These are phyloP conservation scores for Lindbergichthys nudifrons DNA, from an alignment of 2,797 vertebrate genomes.

Conservation along the genomic window DNA sequence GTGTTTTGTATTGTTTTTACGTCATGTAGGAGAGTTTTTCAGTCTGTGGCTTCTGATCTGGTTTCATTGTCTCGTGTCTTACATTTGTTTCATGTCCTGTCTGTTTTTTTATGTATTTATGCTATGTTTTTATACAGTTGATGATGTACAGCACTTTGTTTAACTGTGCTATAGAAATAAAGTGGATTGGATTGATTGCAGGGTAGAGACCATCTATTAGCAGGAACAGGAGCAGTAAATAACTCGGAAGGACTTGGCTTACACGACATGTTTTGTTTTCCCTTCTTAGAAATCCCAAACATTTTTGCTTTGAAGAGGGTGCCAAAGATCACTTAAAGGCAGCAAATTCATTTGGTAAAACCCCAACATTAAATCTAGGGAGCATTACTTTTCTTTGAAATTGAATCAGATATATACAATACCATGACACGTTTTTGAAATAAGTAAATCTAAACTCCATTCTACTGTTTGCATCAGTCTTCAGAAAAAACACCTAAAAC, in stretches of 20 bases:
- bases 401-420: not conserved
- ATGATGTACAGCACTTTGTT: no score
- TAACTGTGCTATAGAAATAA: no score
- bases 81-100: no score
- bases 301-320: not conserved
- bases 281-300: not conserved
- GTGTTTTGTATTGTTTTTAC: no score
- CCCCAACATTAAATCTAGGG: not conserved
- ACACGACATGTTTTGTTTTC: conserved; percentile 2
- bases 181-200: not conserved
- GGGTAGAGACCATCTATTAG: not conserved
- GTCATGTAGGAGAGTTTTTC: no score
- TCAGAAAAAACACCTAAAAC: not conserved
- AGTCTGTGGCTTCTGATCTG: no score
- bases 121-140: no score
- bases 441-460: not conserved
- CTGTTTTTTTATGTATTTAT: no score
- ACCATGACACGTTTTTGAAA: not conserved
- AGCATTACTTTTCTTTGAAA: not conserved
- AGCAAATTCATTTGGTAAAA: not conserved
- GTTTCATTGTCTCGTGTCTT: no score
- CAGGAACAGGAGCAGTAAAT: conserved; percentile 40
- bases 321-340: not conserved
- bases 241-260: conserved; percentile 2
- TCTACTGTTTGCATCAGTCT: not conserved